Evolutionary conservation across 2,888 invertebrate genomes (phyloP).

Genomic region (Ferdinandea cuprea): DNA sequence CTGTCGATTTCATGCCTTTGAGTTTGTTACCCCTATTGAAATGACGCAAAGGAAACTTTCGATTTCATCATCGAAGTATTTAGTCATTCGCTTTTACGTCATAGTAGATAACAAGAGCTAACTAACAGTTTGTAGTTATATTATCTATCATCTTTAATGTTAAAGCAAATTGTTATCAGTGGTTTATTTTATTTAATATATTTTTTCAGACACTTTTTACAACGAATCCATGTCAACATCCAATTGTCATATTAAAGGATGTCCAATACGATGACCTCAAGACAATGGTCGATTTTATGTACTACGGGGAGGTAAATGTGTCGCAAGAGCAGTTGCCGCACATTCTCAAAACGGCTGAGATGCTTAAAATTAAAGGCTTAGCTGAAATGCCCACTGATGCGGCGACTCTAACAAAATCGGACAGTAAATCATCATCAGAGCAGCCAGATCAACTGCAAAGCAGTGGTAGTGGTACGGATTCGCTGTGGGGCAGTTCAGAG

Average conservation of each 20-base stretch:
- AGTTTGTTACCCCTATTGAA: not conserved
- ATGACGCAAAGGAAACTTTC: slow-evolving; percentile 37
- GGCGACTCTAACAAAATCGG: slow-evolving; percentile 89
- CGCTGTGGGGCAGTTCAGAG: slow-evolving; percentile 84
- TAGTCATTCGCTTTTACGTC: slow-evolving; percentile 7
- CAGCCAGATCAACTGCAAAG: slow-evolving; percentile 83
- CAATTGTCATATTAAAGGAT: slow-evolving; percentile 95
- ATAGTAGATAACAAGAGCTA: slow-evolving; percentile 21
- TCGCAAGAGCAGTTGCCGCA: slow-evolving; percentile 93
- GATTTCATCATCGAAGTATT: slow-evolving; percentile 23
- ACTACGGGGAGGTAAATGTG: slow-evolving; percentile 95
- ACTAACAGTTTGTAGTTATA: not conserved
- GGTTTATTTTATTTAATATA: not conserved
- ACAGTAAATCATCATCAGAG: slow-evolving; percentile 85
- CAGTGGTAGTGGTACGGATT: slow-evolving; percentile 82
- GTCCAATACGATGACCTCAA: slow-evolving; percentile 93
- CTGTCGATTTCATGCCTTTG: no score
- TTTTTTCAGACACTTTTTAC: slow-evolving; percentile 89
- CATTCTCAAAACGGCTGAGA: slow-evolving; percentile 91
- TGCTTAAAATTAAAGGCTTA: slow-evolving; percentile 93
- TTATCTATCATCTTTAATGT: no score
- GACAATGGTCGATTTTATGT: slow-evolving; percentile 96
- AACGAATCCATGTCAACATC: slow-evolving; percentile 93
- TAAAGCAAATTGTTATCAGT: no score
- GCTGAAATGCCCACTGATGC: slow-evolving; percentile 93